Percentiles rank a stretch among this genome's conserved stretches.
These are phyloP conservation scores for Vimba vimba DNA, from an alignment of 2,113 vertebrate genomes.

Conservation along the genomic window DNA sequence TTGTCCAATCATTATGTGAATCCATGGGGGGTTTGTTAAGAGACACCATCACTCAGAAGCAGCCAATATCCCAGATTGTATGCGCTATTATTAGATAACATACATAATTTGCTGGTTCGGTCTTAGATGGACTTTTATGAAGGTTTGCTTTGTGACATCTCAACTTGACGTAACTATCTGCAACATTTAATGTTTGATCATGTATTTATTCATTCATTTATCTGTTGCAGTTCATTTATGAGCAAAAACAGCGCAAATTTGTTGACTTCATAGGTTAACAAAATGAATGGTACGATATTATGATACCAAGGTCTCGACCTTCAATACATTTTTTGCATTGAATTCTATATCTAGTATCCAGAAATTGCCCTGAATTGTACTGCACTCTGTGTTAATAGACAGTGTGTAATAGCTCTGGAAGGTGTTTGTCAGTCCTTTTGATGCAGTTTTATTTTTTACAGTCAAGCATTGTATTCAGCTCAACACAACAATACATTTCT, in stretches of 20 bases:
- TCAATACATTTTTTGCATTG: not conserved
- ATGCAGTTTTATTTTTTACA: not conserved
- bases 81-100: constrained; percentile 39
- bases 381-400: not conserved
- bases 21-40: constrained; percentile 33
- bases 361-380: not conserved
- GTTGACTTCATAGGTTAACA: not conserved
- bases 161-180: not conserved
- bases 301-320: not conserved
- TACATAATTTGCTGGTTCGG: constrained; percentile 32
- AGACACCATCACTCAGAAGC: constrained; percentile 33
- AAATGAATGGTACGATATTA: not conserved
- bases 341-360: constrained; percentile 2
- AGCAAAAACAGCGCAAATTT: not conserved
- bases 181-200: not conserved
- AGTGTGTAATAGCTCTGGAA: not conserved
- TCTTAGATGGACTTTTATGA: constrained; percentile 15
- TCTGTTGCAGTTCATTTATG: not conserved
- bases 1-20: constrained; percentile 47
- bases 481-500: not conserved
- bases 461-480: not conserved
- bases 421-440: constrained; percentile 5
- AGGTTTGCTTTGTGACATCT: constrained; percentile 13
- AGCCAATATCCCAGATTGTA: constrained; percentile 27
- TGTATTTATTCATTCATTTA: not conserved